Base-by-base conservation (phyloP, 2,888 invertebrate genomes). In the Lacanobia oleracea region DNA sequence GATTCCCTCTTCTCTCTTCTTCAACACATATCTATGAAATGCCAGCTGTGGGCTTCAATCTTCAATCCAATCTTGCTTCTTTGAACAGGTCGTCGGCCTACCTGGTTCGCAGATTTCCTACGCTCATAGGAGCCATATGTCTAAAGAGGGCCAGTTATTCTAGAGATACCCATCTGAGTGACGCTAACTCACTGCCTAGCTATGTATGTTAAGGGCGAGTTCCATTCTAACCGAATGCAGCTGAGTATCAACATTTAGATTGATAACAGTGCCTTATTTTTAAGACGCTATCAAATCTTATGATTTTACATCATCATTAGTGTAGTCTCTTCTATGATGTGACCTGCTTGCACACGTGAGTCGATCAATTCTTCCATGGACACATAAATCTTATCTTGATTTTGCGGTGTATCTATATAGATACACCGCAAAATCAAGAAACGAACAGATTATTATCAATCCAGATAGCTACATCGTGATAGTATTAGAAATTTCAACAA, bases 381-480 rank as follows among this genome's bases (percentile, higher is more conserved):
- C 27, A 27, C 27, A 27, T 27, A n/a, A n/a, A n/a, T n/a, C n/a
- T n/a, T n/a, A n/a, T n/a, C n/a, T n/a, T n/a, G n/a, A n/a, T n/a
- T n/a, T n/a, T n/a, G n/a, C n/a, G n/a, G n/a, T n/a, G n/a, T n/a
- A n/a, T n/a, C n/a, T n/a, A 27, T 27, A 27, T 27, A 27, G 27
- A 27, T 50, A 64, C 64, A 23, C 33, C 23, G 51, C 33, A 53
- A 23, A 71, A 61, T 51, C 14, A 21, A 37, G 16, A 37, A 72
- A n/a, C 6, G n/a, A 53, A 16, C 14, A 51, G 50, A 33, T 12
- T 37, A 57, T n/a, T 67, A 33, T 67, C 18, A 12, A 33, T 45
- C 43, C 50, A 53, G 40, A 73, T 79, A 77, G 33, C 10, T 23
- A 59, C 62, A 74, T 68, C 23, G 48, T 23, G 43, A 27, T 74